Conservation (phyloP, 2,113 vertebrate genomes). For the Sturnus vulgaris region DNA sequence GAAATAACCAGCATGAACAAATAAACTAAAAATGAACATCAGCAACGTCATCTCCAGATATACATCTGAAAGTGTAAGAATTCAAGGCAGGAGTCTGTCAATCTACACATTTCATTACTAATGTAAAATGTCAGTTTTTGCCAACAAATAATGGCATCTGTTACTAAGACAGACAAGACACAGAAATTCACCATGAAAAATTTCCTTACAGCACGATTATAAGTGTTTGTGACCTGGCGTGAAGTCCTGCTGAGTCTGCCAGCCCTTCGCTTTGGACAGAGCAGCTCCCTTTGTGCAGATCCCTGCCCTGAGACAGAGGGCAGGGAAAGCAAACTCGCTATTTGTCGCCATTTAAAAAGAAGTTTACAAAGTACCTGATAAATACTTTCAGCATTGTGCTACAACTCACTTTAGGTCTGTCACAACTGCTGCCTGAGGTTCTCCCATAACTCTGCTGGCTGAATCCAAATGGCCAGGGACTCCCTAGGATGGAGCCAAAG, state of each 20-base stretch:
- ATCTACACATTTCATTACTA: not conserved
- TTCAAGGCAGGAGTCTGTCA: not conserved
- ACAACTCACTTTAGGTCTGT: not conserved
- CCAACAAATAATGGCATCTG: not conserved
- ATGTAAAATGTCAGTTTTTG: not conserved
- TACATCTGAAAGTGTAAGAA: not conserved
- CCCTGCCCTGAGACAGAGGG: too few relatives aligned
- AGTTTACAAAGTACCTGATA: not conserved
- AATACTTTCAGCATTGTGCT: not conserved
- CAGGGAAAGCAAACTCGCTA: not conserved
- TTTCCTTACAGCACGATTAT: accelerated
- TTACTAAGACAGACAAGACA: not conserved
- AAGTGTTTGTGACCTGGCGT: not conserved
- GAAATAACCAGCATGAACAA: not conserved
- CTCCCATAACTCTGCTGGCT: not conserved
- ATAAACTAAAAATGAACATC: not conserved
- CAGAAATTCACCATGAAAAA: not conserved
- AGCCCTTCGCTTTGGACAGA: not conserved
- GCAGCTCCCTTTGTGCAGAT: not conserved
- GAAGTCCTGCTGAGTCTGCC: not conserved
- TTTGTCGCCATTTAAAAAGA: not conserved
- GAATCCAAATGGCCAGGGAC: not conserved
- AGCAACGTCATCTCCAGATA: not conserved
- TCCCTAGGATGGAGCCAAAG: not conserved
- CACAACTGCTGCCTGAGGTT: not conserved